Base-by-base conservation (phyloP, 2,888 invertebrate genomes). In the Eilema sororculum region DNA sequence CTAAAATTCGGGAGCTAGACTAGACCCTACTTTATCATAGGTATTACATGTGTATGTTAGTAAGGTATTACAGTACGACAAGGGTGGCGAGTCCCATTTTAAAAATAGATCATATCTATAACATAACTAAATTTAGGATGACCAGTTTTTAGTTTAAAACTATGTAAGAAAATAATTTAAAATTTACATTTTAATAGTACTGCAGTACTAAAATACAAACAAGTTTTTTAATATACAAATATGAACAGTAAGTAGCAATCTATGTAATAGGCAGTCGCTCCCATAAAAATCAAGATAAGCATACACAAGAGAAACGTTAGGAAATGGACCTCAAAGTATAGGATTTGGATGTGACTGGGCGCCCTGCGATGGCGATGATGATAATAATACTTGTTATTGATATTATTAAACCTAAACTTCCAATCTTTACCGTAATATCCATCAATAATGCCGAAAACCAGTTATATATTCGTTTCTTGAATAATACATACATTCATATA, bases 51-150 rank as follows among this genome's bases (percentile, higher is more conserved):
- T 52, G 20, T 52, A 52, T n/a, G 52, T n/a, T n/a, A n/a, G n/a
- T 20, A 20, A 20, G 6, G 46, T 46, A 46, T 46, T 46, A 46
- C n/a, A 52, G 52, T 52, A n/a, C 2, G 24, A 65, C 12, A 71
- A 33, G 69, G 66, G 70, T 67, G 67, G 22, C 65, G 25, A 20
- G 28, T 6, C n/a, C 20, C 4, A 46, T 22, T 58, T 67, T 67
- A 63, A 67, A 71, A 71, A 71, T 71, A 71, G 63, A 71, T 46
- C 9, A 46, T 65, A 33, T 20, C 64, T 46, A 63, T 68, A 41
- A 57, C 57, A 58, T 58, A 68, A 41, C 61, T 28, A 73, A 65
- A 64, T 22, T n/a, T 62, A 62, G 12, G 13, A 22, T 3, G 16
- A 33, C n/a, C 6, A 52, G 8, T n/a, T 52, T 52, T n/a, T 20